Evolutionary conservation across 2,888 invertebrate species (phyloP).

Genomic region (Arge pagana): DNA sequence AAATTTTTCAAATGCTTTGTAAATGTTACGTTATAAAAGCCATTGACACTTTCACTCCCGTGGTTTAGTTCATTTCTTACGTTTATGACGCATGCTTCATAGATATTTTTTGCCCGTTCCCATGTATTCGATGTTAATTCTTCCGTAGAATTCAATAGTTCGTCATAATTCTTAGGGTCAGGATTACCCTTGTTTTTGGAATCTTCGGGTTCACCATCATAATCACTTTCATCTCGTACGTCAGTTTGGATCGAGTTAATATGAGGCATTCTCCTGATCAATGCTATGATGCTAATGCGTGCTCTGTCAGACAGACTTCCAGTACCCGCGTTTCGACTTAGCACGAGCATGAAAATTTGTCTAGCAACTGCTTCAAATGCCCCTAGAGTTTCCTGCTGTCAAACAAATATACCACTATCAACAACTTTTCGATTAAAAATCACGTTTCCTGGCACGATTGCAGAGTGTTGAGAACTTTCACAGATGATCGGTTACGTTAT

Average conservation of each 20-base stretch:
- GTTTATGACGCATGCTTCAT: not conserved
- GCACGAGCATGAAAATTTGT: slow-evolving; percentile 3
- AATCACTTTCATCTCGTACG: slow-evolving; percentile 10
- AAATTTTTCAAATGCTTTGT: slow-evolving; percentile 22
- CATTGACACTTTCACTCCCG: slow-evolving; percentile 14
- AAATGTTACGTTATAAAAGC: slow-evolving; percentile 11
- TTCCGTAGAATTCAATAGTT: not conserved
- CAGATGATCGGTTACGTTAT: too few relatives aligned
- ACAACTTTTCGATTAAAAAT: too few relatives aligned
- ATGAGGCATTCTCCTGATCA: not conserved
- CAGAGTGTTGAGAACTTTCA: too few relatives aligned
- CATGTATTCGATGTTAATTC: not conserved
- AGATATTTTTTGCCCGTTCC: slow-evolving; percentile 1
- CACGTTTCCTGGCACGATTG: too few relatives aligned
- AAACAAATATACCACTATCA: too few relatives aligned
- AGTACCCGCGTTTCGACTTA: not conserved
- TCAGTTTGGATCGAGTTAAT: not conserved
- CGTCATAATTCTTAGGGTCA: not conserved
- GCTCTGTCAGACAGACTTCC: not conserved
- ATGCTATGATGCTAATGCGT: not conserved
- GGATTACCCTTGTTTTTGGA: not conserved
- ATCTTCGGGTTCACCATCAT: slow-evolving; percentile 13
- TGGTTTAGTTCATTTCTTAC: not conserved
- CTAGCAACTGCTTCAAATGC: not conserved
- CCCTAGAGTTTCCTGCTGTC: not conserved